Base-by-base conservation (phyloP, 2,888 invertebrate genomes). In the Chorisops tibialis region DNA sequence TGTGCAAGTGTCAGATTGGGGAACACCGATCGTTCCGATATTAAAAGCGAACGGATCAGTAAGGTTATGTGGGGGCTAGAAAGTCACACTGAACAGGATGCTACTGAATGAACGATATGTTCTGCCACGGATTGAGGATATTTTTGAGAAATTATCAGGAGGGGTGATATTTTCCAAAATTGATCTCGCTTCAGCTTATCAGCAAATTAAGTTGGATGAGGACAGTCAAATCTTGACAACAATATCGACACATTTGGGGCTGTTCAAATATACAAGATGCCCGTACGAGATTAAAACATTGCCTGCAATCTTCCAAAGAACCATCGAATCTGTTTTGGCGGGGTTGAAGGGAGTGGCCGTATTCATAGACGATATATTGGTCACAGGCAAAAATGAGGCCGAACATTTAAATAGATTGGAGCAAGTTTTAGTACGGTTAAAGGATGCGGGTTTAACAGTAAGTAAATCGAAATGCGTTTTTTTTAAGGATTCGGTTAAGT, bases 11-110 rank as follows among this genome's bases (percentile, higher is more conserved):
- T 65, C 66, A 30, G 66, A 68, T 22, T 71, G 71, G 71, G 71
- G 65, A 11, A 70, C 71, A 21, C 74, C 74, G 0, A 65, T 75
- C 3, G 73, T 74, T 2, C 70, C 72, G 1, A 68, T 74, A 1
- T 59, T 70, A 1, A 74, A 75, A 64, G 64, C 59, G 3, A 67
- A 73, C 62, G 72, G 71, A n/a, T 21, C 52, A 22, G 14, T 61
- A 16, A 18, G 61, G 3, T 24, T 61, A 4, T 61, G 61, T 43
- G 61, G 47, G 1, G 62, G 56, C 41, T 62, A 49, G n/a, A 62
- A 56, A 6, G 30, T 47, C 9, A 56, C 62, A 2, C 7, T 62
- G 16, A 62, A 62, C 39, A 14, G 14, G n/a, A 12, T 18, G 3
- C 21, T 61, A 21, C 18, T 37, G 35, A 11, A 14, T 2, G 61